These are phyloP conservation scores for Castor canadensis DNA, from an alignment of 2,113 vertebrate species.

Conservation along the genomic window DNA sequence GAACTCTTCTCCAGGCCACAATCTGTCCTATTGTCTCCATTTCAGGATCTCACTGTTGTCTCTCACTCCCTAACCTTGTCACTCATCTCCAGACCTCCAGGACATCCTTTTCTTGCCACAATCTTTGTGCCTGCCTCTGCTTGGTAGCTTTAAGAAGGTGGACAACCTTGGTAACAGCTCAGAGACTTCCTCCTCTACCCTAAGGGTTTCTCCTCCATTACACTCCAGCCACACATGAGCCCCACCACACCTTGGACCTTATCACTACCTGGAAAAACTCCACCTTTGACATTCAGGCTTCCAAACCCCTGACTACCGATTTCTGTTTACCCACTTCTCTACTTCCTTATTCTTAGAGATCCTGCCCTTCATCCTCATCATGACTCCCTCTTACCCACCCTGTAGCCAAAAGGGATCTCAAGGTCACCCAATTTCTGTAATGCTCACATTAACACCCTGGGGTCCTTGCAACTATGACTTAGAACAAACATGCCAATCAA, in stretches of 20 bases:
- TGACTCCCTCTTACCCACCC: neutral
- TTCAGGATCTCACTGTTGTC: neutral
- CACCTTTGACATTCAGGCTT: neutral
- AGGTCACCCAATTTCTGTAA: neutral
- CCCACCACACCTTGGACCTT: neutral
- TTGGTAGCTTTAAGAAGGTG: neutral
- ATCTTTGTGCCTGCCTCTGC: neutral
- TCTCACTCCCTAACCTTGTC: neutral
- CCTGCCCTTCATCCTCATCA: neutral
- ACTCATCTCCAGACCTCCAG: neutral
- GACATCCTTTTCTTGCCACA: neutral
- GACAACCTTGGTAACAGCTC: neutral
- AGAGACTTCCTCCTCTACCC: neutral
- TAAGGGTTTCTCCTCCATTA: neutral
- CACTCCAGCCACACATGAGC: neutral
- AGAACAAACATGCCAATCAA: neutral
- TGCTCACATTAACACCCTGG: neutral
- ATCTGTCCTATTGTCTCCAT: neutral
- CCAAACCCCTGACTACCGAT: neutral
- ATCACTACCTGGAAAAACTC: slow-evolving; percentile 29
- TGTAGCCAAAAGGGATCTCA: neutral
- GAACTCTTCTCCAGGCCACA: neutral
- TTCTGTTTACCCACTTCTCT: neutral
- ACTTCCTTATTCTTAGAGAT: neutral
- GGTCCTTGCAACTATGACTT: neutral